Base-by-base conservation (phyloP, 64 coral and sea anemone genomes). In the Acropora tenuis region DNA sequence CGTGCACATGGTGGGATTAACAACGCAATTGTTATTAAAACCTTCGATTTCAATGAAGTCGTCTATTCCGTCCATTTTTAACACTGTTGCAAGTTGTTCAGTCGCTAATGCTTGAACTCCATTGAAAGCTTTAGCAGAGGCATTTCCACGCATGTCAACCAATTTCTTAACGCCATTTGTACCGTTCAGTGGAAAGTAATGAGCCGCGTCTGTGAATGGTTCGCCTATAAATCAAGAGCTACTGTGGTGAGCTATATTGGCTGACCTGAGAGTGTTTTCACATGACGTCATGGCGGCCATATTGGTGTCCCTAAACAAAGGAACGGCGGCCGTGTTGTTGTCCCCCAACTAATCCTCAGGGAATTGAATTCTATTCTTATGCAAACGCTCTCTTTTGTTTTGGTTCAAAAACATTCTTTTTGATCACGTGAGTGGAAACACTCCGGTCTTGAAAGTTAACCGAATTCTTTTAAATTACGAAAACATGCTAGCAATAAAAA, bases 161-260 rank as follows among this genome's bases (percentile, higher is more conserved):
- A 97, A 48, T 17, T 8, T 88, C 67, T 83, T 91, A 19, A 53
- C 5, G 16, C 7, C 40, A 4, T 69, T 81, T 2, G 86, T 83
- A 8, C 48, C 60, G 48, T 91, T 97, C 74, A 97, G n/a, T 5
- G 95, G 95, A 84, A 89, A 87, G 43, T 97, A 97, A 48, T 97
- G 92, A 19, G 73, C 77, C 5, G 95, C 95, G 13, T 71, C 77
- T 46, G 48, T 89, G 43, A 91, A 97, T 75, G 76, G 88, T 5
- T 20, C 79, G 2, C 67, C 95, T 97, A 16, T 1, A 0, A 50
- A 87, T 8, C 3, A 50, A 71, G 6, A 5, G 30, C 30, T 30
- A 30, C 30, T 30, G 30, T 30, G 30, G 30, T 30, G 30, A 30
- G 30, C 30, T 30, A 30, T 30, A 30, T 30, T 30, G 30, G 30